Evolutionary conservation across 2,888 invertebrate species (phyloP), one percentile per base, ranked within the genome.

Genomic region (Eristalinus sepulchralis): DNA sequence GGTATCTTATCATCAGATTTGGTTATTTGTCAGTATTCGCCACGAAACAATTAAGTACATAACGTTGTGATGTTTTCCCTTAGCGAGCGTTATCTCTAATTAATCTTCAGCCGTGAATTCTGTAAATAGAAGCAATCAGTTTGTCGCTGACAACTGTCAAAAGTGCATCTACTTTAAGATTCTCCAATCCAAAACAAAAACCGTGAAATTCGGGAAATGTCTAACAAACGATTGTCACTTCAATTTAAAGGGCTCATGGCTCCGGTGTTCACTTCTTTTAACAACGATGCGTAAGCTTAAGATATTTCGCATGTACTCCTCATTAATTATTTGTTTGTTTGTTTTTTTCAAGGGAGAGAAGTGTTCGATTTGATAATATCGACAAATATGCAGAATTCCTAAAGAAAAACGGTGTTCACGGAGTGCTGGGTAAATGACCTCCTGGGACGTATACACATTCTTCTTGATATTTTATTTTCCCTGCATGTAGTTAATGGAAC

Each of bases 201-300:
- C n/a, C n/a, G 57, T 57, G 11, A 57, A 24, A 24, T 17, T 27
- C 20, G 24, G 2, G 59, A 17, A 39, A 33, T 17, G 33, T 24
- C 47, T 17, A 4, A 22, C 31, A 66, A 82, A 59, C 83, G 75
- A 57, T 8, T 71, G 24, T 57, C 73, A 2, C 31, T 86, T 6
- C 17, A 79, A 20, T 95, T 94, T 81, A 93, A 93, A 89, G 96
- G 96, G 9, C 90, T 96, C 13, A 94, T 96, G 92, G 95, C 95
- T 0, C 96, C 96, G 0, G 96, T 95, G 0, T 95, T 96, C 88
- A 95, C 96, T 0, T 95, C 96, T 0, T 94, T 96, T 73, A 94
- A 94, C 59, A 92, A 94, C 60, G 94, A 96, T 89, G 93, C 92
- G 94, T 94, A 90, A 89, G 89, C 90, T 60, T 4, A 8, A 57